phyloP scores from a whole-genome alignment of 2,888 invertebrate genomes.

The Drosophila koepferae region DNA sequence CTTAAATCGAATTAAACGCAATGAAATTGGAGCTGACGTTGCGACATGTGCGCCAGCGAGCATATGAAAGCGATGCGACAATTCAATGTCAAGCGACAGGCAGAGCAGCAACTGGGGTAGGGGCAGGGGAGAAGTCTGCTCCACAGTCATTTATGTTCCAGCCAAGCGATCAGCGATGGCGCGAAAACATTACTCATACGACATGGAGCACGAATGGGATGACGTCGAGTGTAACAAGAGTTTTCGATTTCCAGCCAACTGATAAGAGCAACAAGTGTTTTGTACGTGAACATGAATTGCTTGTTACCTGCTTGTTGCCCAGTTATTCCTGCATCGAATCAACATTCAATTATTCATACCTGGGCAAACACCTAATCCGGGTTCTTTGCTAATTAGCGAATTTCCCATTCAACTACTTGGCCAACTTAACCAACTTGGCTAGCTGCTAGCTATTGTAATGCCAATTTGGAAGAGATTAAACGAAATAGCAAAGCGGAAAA shows the following conservation, averaged over 20 bases:
- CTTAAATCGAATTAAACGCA: conserved; percentile 52
- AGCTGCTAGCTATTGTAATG: not conserved
- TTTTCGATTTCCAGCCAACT: conserved; percentile 51
- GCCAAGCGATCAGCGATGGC: conserved; percentile 14
- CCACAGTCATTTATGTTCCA: conserved; percentile 1
- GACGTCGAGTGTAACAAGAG: conserved; percentile 23
- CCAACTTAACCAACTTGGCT: not conserved
- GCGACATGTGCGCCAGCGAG: conserved; percentile 9
- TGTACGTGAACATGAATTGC: not conserved
- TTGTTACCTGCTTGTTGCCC: not conserved
- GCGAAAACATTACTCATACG: conserved; percentile 38
- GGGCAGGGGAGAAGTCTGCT: conserved; percentile 1
- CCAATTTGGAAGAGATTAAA: not conserved
- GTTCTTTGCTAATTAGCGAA: conserved; percentile 11
- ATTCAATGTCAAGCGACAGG: conserved; percentile 52
- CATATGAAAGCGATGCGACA: conserved; percentile 57
- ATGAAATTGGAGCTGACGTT: conserved; percentile 43
- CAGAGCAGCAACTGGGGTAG: not conserved
- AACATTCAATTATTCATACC: not conserved
- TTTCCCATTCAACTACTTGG: conserved; percentile 12
- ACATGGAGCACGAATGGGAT: conserved; percentile 9
- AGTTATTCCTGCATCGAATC: conserved; percentile 1
- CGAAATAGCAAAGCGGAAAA: too few relatives aligned
- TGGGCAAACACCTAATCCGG: conserved; percentile 26
- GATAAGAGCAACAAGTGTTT: conserved; percentile 48